These are phyloP conservation scores for Centropristis striata DNA, from an alignment of 2,113 vertebrate species.

Conservation along the genomic window DNA sequence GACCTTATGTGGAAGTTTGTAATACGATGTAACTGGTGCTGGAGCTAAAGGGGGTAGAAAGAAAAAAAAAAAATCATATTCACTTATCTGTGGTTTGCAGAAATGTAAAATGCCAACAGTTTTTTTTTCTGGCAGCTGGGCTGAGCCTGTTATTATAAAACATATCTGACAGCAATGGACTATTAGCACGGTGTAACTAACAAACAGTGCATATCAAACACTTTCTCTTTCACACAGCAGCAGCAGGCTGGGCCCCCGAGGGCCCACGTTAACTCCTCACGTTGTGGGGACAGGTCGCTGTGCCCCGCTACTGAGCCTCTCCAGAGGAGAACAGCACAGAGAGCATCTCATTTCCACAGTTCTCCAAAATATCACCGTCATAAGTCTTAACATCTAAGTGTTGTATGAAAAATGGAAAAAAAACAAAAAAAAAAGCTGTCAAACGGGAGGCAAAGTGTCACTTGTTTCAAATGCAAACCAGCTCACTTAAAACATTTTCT, in stretches of 20 bases:
- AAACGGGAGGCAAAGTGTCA: conserved; percentile 69
- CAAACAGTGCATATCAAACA: conserved; percentile 22
- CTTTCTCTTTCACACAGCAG: conserved; percentile 22
- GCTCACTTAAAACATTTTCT: conserved; percentile 71
- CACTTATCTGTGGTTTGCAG: too few relatives aligned
- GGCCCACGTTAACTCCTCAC: conserved; percentile 10
- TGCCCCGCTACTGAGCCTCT: conserved; percentile 34
- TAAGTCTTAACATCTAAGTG: conserved; percentile 49
- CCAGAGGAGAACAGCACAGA: conserved; percentile 22
- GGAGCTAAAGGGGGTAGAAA: too few relatives aligned
- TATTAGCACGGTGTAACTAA: background rate
- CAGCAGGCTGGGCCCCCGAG: background rate
- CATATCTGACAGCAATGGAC: background rate
- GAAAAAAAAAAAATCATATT: too few relatives aligned
- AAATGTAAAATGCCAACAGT: too few relatives aligned
- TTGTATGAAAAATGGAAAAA: conserved; percentile 23
- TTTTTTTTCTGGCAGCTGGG: too few relatives aligned
- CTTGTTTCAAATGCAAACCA: conserved; percentile 79
- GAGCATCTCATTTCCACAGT: conserved; percentile 37
- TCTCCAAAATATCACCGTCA: conserved; percentile 43
- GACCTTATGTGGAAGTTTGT: too few relatives aligned
- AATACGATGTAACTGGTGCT: too few relatives aligned
- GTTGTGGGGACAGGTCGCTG: conserved; percentile 33
- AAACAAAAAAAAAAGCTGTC: conserved; percentile 47
- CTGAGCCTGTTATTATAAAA: conserved; percentile 1